Base-by-base conservation (phyloP, 2,797 vertebrate genomes). In the Artibeus jamaicensis region DNA sequence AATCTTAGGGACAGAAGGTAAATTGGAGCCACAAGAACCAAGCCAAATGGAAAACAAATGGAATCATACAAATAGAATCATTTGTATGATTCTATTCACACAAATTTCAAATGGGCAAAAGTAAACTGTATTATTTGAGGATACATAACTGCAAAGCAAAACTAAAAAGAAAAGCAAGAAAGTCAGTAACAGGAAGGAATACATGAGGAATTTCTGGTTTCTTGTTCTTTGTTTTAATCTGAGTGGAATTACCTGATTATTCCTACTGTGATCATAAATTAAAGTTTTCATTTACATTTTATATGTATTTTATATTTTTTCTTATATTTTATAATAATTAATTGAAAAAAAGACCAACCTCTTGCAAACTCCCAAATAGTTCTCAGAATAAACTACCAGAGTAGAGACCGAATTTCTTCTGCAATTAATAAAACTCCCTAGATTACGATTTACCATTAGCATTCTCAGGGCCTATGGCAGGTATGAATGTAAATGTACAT, bases 111-210 rank as follows among this genome's bases (percentile, higher is more conserved):
- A 94, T 62, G 67, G 48, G 3, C 1, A 22, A 44, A 29, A 79
- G 5, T 68, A 82, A 85, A 78, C 44, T 82, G 3, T 32, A 32
- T 67, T 79, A 53, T 86, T 88, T 82, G 42, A 53, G 67, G 6
- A 79, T 18, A 9, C 26, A 18, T 48, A 85, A 73, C 9, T 62
- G 24, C 16, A 34, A n/a, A 83, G 34, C 16, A 50, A 74, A 89
- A 59, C 12, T 55, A 71, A 84, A 84, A 32, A 89, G 46, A 90
- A 71, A 83, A 37, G 34, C 19, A 87, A 53, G 19, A 79, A 89
- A 78, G 37, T 37, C 44, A 46, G 2, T 26, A 73, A 14, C 0
- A 15, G 32, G 29, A 76, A 95, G 16, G 39, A 59, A 1, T 8
- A 21, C 50, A 37, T 6, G 3, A 24, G 22, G 39, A 9, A 57